Percentiles rank a stretch among this genome's conserved stretches.
Conservation (phyloP, 2,888 invertebrate species). For the Xestia xanthographa region DNA sequence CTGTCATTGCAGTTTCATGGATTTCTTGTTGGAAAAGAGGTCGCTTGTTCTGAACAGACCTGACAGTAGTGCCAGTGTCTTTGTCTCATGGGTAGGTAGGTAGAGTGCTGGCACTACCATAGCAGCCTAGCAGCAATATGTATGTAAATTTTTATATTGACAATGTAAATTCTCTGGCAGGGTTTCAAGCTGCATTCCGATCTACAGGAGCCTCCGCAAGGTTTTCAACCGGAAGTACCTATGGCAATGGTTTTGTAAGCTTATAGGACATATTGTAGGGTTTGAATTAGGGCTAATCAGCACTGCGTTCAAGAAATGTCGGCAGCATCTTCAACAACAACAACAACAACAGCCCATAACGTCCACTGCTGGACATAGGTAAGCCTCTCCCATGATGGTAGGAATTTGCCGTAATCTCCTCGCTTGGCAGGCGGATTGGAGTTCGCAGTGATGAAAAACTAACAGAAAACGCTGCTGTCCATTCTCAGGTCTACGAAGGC, state of each 20-base stretch:
- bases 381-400: too few species aligned
- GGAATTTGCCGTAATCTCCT: too few species aligned
- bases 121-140: conserved; percentile 20
- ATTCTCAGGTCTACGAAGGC: too few species aligned
- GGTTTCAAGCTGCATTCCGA: conserved; percentile 53
- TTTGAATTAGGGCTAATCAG: background rate
- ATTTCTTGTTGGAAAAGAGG: background rate
- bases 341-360: too few species aligned
- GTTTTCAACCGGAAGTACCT: conserved; percentile 7
- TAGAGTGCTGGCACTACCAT: conserved; percentile 43
- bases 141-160: conserved; percentile 48
- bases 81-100: conserved; percentile 19
- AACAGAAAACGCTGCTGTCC: too few species aligned
- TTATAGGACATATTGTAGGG: background rate
- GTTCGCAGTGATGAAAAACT: too few species aligned
- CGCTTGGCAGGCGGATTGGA: too few species aligned
- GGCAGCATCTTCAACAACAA: background rate
- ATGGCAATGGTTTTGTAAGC: background rate
- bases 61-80: background rate
- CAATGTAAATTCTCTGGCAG: conserved; percentile 55
- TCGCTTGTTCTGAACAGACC: background rate
- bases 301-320: background rate
- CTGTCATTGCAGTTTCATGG: too few species aligned
- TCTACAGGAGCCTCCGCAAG: conserved; percentile 30
- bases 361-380: too few species aligned